Evolutionary conservation across 1,140 invertebrate species (phyloP).

Genomic region (Grapholita molesta): DNA sequence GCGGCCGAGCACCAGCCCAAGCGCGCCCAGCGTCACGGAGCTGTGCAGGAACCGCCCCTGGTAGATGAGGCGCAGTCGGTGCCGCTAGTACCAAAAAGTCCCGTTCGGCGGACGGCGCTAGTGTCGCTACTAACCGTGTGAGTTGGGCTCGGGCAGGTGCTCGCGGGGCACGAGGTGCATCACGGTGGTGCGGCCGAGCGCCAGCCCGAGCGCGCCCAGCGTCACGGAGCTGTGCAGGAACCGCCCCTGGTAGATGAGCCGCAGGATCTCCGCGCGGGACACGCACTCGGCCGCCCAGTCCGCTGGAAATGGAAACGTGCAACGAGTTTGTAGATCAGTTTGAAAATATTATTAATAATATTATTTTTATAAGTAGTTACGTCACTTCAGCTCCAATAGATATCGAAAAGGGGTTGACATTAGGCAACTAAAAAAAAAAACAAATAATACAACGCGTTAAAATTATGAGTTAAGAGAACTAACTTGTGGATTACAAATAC

Average conservation of each 20-base stretch:
- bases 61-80: constrained; percentile 98
- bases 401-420: too few relatives aligned
- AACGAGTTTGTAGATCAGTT: too few relatives aligned
- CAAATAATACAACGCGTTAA: too few relatives aligned
- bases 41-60: constrained; percentile 99
- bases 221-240: constrained; percentile 99
- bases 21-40: constrained; percentile 98
- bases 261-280: constrained; percentile 96
- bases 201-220: constrained; percentile 96
- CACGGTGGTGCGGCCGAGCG: constrained; percentile 97
- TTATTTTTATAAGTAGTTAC: too few relatives aligned
- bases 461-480: too few relatives aligned
- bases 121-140: constrained; percentile 57
- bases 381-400: too few relatives aligned
- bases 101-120: too few relatives aligned
- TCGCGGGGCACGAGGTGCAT: constrained; percentile 99
- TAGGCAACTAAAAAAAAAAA: too few relatives aligned
- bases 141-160: constrained; percentile 98
- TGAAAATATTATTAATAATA: too few relatives aligned
- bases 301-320: constrained; percentile 71
- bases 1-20: constrained; percentile 96
- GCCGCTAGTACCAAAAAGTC: too few relatives aligned
- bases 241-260: constrained; percentile 99
- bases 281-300: constrained; percentile 98
- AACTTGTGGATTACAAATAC: too few relatives aligned